These are phyloP conservation scores for Trinectes maculatus DNA, from an alignment of 2,113 vertebrate species.

Conservation along the genomic window DNA sequence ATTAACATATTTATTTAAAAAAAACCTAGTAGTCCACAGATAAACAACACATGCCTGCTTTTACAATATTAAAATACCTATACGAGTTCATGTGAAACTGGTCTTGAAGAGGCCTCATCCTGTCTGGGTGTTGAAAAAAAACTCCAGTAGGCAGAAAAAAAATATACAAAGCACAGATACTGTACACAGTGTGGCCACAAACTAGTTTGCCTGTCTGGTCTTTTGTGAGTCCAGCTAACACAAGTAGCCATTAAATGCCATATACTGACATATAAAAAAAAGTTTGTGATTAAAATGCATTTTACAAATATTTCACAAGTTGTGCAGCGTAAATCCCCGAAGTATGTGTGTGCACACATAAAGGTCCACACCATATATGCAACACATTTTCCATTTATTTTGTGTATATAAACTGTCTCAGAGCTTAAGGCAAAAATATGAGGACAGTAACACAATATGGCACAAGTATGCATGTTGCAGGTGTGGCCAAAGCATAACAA, in stretches of 20 bases:
- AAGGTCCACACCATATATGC: not conserved
- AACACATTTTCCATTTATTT: not conserved
- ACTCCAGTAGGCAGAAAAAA: not conserved
- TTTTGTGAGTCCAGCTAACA: not conserved
- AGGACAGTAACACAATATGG: slow-evolving; percentile 23
- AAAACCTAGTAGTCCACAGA: slow-evolving; percentile 3
- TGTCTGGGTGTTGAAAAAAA: not conserved
- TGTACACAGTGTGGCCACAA: not conserved
- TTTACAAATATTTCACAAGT: slow-evolving; percentile 8
- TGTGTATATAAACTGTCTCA: slow-evolving; percentile 21
- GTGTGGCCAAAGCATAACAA: slow-evolving; percentile 35
- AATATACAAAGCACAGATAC: not conserved
- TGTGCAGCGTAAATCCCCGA: not conserved
- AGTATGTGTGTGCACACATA: not conserved
- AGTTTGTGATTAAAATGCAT: not conserved
- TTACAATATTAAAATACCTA: slow-evolving; percentile 15
- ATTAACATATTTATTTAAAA: not conserved
- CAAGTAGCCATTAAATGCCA: not conserved
- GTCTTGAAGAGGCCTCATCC: not conserved
- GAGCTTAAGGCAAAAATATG: slow-evolving; percentile 8
- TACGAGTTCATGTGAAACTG: not conserved
- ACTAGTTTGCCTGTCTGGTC: not conserved
- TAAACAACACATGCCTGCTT: slow-evolving; percentile 15
- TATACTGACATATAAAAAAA: not conserved
- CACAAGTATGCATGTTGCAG: slow-evolving; percentile 50